Conservation (phyloP, 2,113 vertebrate genomes). For the Sorex araneus region DNA sequence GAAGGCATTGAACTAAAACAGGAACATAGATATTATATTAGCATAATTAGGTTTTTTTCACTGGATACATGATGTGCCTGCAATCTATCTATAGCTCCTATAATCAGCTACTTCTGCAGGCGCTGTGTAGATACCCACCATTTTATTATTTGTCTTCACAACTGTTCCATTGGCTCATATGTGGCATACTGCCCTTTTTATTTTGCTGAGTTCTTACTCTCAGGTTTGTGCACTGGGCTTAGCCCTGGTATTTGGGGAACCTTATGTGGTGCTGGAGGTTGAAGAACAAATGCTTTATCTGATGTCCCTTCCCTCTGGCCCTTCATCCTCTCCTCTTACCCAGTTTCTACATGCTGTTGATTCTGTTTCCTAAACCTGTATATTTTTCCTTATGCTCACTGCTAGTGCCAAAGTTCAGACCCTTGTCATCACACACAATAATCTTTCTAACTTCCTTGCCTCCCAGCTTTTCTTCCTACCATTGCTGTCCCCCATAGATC, state of each 20-base stretch:
- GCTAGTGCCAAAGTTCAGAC: fast-evolving
- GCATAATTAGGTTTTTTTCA: fast-evolving
- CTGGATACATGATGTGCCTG: fast-evolving
- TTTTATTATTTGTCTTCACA: background rate
- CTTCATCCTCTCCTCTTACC: background rate
- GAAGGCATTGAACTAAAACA: background rate
- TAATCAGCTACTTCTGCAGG: fast-evolving
- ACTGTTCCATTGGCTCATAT: background rate
- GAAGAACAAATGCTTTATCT: background rate
- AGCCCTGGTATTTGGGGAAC: no score
- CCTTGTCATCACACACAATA: background rate
- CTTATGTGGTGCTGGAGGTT: background rate
- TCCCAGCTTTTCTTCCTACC: background rate
- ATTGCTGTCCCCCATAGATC: background rate
- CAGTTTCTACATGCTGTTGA: background rate
- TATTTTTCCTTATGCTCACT: background rate
- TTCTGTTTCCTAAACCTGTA: background rate
- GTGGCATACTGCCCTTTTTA: no score
- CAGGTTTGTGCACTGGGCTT: no score
- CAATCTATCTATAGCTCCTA: fast-evolving
- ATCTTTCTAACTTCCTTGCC: background rate
- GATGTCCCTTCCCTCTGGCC: no score
- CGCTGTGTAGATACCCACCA: fast-evolving
- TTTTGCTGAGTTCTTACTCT: no score
- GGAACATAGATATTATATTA: background rate